Percentiles rank a stretch among this genome's conserved stretches.
phyloP scores from a whole-genome alignment of 1,140 invertebrate species.

The Helicorthomorpha holstii region DNA sequence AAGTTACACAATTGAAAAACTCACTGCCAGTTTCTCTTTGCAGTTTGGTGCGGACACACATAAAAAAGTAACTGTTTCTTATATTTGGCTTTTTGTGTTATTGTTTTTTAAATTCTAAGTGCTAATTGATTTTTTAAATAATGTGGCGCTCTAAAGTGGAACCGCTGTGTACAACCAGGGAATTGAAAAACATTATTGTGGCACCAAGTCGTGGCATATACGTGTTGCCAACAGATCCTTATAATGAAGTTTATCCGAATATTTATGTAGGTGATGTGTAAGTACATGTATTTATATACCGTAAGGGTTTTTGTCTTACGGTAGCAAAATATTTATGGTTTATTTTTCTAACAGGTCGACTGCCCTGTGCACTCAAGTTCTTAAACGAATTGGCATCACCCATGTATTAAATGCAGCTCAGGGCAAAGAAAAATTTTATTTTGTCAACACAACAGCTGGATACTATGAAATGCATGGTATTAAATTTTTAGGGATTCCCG shows the following conservation, averaged over 20 bases:
- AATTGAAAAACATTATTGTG: slow-evolving; percentile 21
- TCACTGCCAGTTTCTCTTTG: too few relatives aligned
- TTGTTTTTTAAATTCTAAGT: too few relatives aligned
- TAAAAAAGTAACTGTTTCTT: too few relatives aligned
- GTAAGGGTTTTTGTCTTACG: slow-evolving; percentile 12
- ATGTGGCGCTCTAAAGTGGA: slow-evolving; percentile 1
- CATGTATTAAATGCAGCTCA: slow-evolving; percentile 29
- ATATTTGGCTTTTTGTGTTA: too few relatives aligned
- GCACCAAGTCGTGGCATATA: slow-evolving; percentile 21
- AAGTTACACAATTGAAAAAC: too few relatives aligned
- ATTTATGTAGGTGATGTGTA: slow-evolving; percentile 19
- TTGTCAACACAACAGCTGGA: slow-evolving; percentile 21
- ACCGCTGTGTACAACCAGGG: slow-evolving; percentile 14
- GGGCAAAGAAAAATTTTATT: slow-evolving; percentile 18
- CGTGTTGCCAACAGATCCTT: slow-evolving; percentile 22
- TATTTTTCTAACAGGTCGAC: slow-evolving; percentile 17
- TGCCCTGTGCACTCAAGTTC: slow-evolving; percentile 21
- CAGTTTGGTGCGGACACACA: too few relatives aligned
- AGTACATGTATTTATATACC: slow-evolving; percentile 5
- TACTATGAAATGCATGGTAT: slow-evolving; percentile 55
- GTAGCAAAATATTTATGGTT: slow-evolving; percentile 21
- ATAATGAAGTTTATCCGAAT: slow-evolving; percentile 23
- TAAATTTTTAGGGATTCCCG: slow-evolving; percentile 56
- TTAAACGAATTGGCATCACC: slow-evolving; percentile 23
- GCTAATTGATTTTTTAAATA: too few relatives aligned